Evolutionary conservation across 1,140 invertebrate species (phyloP).

Genomic region (Capitella teleta): DNA sequence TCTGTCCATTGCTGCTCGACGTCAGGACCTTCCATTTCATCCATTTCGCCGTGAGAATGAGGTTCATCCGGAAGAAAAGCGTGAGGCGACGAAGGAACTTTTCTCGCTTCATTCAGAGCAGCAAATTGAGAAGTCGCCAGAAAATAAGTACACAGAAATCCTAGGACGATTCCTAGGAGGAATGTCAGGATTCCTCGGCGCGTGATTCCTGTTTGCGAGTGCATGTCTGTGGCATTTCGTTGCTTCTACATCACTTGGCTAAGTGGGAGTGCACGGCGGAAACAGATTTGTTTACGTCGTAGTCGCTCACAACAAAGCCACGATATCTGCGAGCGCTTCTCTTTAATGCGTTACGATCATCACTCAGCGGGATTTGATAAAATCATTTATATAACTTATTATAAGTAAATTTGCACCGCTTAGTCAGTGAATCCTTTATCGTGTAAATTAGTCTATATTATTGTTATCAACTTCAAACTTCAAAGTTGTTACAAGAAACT

Average conservation of each 20-base stretch:
- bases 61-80: neutral
- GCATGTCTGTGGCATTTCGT: neutral
- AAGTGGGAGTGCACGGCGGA: neutral
- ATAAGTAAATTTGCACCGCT: too few species aligned
- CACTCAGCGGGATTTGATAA: too few species aligned
- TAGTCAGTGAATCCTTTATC: too few species aligned
- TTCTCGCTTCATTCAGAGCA: neutral
- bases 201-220: neutral
- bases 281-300: neutral
- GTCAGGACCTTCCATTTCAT: neutral
- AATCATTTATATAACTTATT: too few species aligned
- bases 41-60: constrained; percentile 1
- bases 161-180: neutral
- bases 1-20: constrained; percentile 1
- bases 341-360: neutral
- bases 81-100: neutral
- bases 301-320: neutral
- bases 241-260: neutral
- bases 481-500: too few species aligned
- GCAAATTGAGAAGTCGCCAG: neutral
- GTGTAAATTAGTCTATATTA: too few species aligned
- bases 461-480: too few species aligned
- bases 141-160: neutral
- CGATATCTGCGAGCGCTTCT: neutral
- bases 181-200: neutral